Evolutionary conservation across 1,140 invertebrate species (phyloP), one percentile per base, ranked within the genome.

Genomic region (Chironomus tepperi): DNA sequence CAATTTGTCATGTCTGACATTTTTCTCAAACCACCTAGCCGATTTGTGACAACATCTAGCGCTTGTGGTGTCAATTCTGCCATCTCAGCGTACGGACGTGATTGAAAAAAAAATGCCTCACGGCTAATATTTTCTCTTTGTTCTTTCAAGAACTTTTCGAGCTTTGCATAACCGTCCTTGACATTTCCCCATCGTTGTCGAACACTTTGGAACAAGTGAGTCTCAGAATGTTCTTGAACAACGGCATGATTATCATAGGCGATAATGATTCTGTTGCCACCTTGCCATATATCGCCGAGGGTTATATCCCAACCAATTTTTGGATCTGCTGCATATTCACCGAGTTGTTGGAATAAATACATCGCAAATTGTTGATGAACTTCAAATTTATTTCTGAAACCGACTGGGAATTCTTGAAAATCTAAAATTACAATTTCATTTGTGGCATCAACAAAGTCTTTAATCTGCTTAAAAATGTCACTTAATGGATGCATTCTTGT

Each of bases 351-450:
- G 16, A 84, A 78, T n/a, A 89, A 77, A 73, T 83, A 84, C 21
- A 78, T 78, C 7, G 86, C 82, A 12, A 89, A 76, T 74, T 85
- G 77, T 3, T 82, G 77, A 78, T 88, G 87, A n/a, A 84, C 77
- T 7, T 80, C 80, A 34, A 82, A 65, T 72, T 80, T 77, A 74
- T 79, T 78, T 24, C 79, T 81, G 75, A 83, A 87, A 75, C 83
- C 87, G 42, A 85, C 80, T 9, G 87, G 86, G 79, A 89, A 89
- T 77, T 86, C 84, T 75, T 89, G 88, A 34, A 89, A 80, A 74
- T 89, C 88, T 75, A 89, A 83, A 18, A 89, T 86, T 3, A 89
- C 81, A 75, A 89, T 87, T 79, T 89, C 88, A 76, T 88, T 83
- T n/a, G 87, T 88, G 75, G 85, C 84, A 42, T 82, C 77, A 12